Conservation (phyloP, 1,140 invertebrate genomes). For the Pinna nobilis region DNA sequence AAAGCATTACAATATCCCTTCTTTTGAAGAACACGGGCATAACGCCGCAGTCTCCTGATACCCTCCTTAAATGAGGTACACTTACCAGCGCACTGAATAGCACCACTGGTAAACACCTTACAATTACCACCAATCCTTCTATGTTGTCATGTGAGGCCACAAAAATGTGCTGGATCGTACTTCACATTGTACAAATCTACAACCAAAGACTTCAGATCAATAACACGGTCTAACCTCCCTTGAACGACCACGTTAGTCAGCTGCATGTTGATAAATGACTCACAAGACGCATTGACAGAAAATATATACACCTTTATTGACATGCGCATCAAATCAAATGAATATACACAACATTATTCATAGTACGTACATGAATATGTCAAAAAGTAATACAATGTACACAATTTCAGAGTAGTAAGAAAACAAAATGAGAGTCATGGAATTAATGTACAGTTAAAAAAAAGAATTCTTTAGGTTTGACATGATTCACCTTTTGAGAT, state of each 20-base stretch:
- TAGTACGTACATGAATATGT: not conserved
- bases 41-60: constrained; percentile 13
- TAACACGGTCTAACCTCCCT: constrained; percentile 1
- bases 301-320: not conserved
- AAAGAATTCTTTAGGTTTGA: not conserved
- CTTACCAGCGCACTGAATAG: constrained; percentile 25
- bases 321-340: not conserved
- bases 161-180: constrained; percentile 25
- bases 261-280: constrained; percentile 11
- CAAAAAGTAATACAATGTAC: constrained; percentile 1
- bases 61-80: constrained; percentile 4
- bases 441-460: not conserved
- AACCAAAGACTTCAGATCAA: not conserved
- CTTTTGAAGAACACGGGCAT: constrained; percentile 24
- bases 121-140: constrained; percentile 9
- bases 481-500: not conserved
- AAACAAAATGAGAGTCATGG: constrained; percentile 4
- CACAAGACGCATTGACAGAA: not conserved
- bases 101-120: constrained; percentile 18
- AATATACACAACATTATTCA: not conserved
- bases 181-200: not conserved
- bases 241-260: constrained; percentile 28
- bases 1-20: not conserved
- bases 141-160: constrained; percentile 25
- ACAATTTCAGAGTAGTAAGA: not conserved